These are phyloP conservation scores for Sebastiscus tertius DNA, from an alignment of 2,797 vertebrate genomes.

Conservation along the genomic window DNA sequence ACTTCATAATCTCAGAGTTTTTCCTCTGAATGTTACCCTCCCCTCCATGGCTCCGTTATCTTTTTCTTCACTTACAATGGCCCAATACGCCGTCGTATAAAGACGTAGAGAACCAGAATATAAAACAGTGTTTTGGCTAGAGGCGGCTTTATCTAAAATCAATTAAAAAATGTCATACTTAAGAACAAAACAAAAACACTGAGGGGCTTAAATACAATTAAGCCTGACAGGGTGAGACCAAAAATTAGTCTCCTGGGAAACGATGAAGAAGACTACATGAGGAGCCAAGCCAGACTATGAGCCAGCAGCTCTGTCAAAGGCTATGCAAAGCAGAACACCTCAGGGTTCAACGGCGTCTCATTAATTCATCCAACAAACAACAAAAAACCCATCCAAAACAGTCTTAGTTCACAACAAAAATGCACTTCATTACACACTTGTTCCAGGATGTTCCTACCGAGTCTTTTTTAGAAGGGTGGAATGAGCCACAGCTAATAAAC, in stretches of 20 bases:
- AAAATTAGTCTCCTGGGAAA: slow-evolving; percentile 59
- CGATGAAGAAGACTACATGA: slow-evolving; percentile 11
- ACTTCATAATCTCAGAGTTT: too few relatives aligned
- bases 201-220: slow-evolving; percentile 66
- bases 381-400: slow-evolving; percentile 46
- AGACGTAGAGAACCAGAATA: slow-evolving; percentile 11
- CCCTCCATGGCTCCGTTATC: too few relatives aligned
- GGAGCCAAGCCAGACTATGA: slow-evolving; percentile 40
- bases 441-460: slow-evolving; percentile 28
- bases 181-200: slow-evolving; percentile 65
- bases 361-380: slow-evolving; percentile 72
- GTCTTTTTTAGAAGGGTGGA: slow-evolving; percentile 2
- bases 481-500: slow-evolving; percentile 42
- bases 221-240: slow-evolving; percentile 56
- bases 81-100: neutral
- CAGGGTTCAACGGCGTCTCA: slow-evolving; percentile 54
- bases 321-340: slow-evolving; percentile 55
- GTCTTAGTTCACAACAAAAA: slow-evolving; percentile 32
- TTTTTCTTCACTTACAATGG: rapidly evolving
- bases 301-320: slow-evolving; percentile 54
- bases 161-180: slow-evolving; percentile 59
- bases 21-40: too few relatives aligned
- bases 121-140: slow-evolving; percentile 52
- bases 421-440: slow-evolving; percentile 41
- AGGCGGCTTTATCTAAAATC: slow-evolving; percentile 60